Evolutionary conservation across 2,113 vertebrate genomes (phyloP), one percentile per base, ranked within the genome.

Genomic region (Stegastes partitus): DNA sequence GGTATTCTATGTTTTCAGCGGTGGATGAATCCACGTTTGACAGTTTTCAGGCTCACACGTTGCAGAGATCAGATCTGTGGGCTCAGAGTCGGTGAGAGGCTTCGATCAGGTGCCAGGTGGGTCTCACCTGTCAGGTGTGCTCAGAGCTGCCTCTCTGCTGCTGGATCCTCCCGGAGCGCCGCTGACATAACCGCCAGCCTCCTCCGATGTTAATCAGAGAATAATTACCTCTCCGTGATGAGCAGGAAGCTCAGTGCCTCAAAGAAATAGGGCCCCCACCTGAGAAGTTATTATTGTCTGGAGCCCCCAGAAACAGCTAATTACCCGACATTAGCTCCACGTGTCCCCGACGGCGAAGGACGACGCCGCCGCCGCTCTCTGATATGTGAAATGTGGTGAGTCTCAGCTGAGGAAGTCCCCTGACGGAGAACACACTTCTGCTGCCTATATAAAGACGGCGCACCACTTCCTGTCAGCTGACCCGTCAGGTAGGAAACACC

Each of bases 161-260:
- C 31, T 9, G 31, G 8, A 82, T 85, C 83, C 82, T 68, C 75
- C 74, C 78, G 68, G 77, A 84, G 66, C 16, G 12, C 2, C 11
- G 39, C n/a, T n/a, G n/a, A n/a, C n/a, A n/a, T n/a, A n/a, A n/a
- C n/a, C n/a, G n/a, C n/a, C n/a, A n/a, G n/a, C n/a, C n/a, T n/a
- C n/a, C n/a, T n/a, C n/a, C 68, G n/a, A 28, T 73, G 89, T 84
- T 92, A 91, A 91, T 93, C 87, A 89, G 82, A 3, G 62, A 83
- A 73, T 93, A 92, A 93, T 93, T 92, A 91, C 86, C 84, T 93
- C 75, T 69, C 45, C 26, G 34, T 89, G 93, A 94, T 92, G 87
- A 83, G 85, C 80, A 51, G 61, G 34, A 2, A 73, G 65, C 68
- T 69, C 70, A 81, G 81, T 74, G 85, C 83, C 87, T 91, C 84